A percentile compares a stretch with the other conserved stretches of the same genome.
Conservation (phyloP, 2,888 invertebrate genomes). For the Dicranocentrus wangi region DNA sequence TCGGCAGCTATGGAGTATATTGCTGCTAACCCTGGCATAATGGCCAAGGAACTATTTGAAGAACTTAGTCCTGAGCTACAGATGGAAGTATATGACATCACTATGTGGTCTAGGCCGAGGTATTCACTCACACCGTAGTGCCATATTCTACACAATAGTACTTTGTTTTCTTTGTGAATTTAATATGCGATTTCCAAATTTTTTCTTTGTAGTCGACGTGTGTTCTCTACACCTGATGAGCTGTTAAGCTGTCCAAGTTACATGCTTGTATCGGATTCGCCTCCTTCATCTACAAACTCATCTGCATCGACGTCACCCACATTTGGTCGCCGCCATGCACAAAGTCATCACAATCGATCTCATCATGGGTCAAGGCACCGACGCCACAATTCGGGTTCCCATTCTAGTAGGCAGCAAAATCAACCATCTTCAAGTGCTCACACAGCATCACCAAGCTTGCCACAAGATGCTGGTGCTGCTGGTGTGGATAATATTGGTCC, state of each 20-base stretch:
- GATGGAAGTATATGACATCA: constrained; percentile 78
- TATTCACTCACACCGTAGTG: constrained; percentile 54
- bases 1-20: constrained; percentile 78
- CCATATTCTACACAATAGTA: too few relatives aligned
- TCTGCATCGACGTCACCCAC: constrained; percentile 72
- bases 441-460: neutral
- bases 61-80: constrained; percentile 79
- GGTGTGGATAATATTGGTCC: neutral
- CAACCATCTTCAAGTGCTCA: constrained; percentile 14
- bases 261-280: constrained; percentile 71
- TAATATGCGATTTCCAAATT: constrained; percentile 2
- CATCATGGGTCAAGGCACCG: constrained; percentile 48
- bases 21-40: constrained; percentile 77
- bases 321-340: constrained; percentile 50
- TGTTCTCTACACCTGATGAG: constrained; percentile 71
- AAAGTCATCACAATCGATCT: constrained; percentile 53
- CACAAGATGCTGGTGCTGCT: neutral
- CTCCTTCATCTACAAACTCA: constrained; percentile 64
- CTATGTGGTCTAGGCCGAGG: constrained; percentile 75
- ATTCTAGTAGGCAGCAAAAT: constrained; percentile 60
- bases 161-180: constrained; percentile 12
- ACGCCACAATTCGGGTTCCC: constrained; percentile 2
- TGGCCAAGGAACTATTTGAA: constrained; percentile 78
- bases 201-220: constrained; percentile 65
- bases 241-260: constrained; percentile 71